These are phyloP conservation scores for Aethes cnicana DNA, from an alignment of 2,888 invertebrate species.

Conservation along the genomic window DNA sequence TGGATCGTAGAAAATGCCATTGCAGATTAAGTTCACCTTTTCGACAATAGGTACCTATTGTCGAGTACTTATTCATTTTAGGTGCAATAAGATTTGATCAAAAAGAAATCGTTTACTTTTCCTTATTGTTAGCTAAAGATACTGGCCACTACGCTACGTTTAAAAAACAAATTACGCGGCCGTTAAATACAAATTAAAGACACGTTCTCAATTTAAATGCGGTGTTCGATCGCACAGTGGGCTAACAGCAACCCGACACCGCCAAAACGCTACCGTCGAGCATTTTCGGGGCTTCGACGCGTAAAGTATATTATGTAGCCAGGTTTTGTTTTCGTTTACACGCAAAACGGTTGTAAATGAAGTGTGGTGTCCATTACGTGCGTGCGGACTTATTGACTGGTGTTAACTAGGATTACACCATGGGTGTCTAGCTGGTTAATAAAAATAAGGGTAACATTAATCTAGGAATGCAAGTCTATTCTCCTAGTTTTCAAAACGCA, in stretches of 20 bases:
- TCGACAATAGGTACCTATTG: no score
- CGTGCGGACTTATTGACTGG: constrained; percentile 23
- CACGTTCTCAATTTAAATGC: constrained; percentile 61
- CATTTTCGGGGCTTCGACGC: constrained; percentile 73
- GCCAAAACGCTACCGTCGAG: constrained; percentile 74
- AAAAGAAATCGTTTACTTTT: no score
- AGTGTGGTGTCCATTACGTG: constrained; percentile 43
- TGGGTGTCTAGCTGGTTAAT: constrained; percentile 14
- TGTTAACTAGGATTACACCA: constrained; percentile 22
- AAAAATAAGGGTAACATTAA: no score
- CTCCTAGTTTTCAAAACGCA: no score
- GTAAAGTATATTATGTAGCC: constrained; percentile 60
- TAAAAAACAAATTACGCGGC: constrained; percentile 42
- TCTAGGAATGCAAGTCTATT: no score
- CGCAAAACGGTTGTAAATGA: constrained; percentile 67
- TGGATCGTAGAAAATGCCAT: no score
- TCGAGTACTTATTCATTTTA: no score
- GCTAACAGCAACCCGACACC: constrained; percentile 62
- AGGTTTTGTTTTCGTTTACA: constrained; percentile 71
- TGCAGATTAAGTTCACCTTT: no score
- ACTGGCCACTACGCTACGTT: not conserved
- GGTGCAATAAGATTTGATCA: no score
- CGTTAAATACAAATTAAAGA: constrained; percentile 61
- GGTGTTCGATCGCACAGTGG: constrained; percentile 51
- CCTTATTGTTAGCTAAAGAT: no score